These are phyloP conservation scores for Pygoscelis antarcticus DNA, from an alignment of 2,113 vertebrate species.

Conservation along the genomic window DNA sequence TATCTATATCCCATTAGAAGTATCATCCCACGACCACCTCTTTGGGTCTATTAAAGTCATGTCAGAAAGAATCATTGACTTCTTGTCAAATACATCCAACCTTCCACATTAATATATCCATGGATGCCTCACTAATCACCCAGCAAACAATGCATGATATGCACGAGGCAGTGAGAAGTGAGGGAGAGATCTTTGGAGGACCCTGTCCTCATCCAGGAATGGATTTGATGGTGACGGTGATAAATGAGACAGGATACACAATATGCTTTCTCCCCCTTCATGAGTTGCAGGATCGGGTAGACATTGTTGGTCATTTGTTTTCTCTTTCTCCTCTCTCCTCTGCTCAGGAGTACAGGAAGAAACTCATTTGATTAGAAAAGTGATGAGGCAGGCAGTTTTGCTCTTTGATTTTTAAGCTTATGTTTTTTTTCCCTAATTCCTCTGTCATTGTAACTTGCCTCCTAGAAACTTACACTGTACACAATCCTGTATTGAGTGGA, in stretches of 20 bases:
- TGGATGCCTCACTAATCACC: constrained; percentile 61
- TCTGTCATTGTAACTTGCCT: neutral
- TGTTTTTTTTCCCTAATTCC: fast-evolving
- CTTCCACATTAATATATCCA: constrained; percentile 67
- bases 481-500: neutral
- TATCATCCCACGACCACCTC: constrained; percentile 73
- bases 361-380: neutral
- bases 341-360: neutral
- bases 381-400: neutral
- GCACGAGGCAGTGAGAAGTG: neutral
- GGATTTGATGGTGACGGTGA: neutral
- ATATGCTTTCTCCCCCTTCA: neutral
- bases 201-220: neutral
- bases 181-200: neutral
- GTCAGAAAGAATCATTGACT: constrained; percentile 78
- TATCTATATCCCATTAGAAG: constrained; percentile 72
- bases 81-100: constrained; percentile 73
- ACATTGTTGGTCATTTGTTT: neutral
- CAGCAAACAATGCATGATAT: constrained; percentile 47
- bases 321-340: neutral
- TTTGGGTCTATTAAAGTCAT: constrained; percentile 73
- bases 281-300: neutral
- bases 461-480: neutral
- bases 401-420: neutral
- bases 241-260: neutral